These are phyloP conservation scores for Aix galericulata DNA, from an alignment of 2,113 vertebrate genomes.

Conservation along the genomic window DNA sequence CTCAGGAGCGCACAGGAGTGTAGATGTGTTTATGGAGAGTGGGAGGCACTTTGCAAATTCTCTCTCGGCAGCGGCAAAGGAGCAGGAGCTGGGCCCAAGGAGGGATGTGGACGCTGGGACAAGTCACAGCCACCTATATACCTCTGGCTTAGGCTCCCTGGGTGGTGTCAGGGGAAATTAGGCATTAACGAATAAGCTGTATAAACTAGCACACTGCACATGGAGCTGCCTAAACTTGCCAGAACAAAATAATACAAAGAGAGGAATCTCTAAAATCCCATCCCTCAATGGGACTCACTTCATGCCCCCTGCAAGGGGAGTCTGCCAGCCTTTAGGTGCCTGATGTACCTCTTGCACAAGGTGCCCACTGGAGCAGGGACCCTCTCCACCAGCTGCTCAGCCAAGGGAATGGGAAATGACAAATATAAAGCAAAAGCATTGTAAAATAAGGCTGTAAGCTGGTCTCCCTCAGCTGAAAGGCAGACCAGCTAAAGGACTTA, in stretches of 20 bases:
- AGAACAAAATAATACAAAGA: background rate
- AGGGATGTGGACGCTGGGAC: accelerated
- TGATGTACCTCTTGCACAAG: background rate
- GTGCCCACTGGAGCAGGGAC: background rate
- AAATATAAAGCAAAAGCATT: accelerated
- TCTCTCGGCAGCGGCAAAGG: background rate
- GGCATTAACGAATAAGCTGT: background rate
- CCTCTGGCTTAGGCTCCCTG: background rate
- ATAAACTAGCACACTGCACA: background rate
- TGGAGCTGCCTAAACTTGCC: background rate
- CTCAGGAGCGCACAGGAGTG: constrained; percentile 38
- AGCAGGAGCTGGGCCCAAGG: background rate
- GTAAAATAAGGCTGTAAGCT: background rate
- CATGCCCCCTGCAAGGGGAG: accelerated
- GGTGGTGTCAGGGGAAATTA: background rate
- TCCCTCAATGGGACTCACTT: background rate
- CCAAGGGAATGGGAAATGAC: background rate
- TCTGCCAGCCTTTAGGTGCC: accelerated
- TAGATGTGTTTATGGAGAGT: constrained; percentile 22
- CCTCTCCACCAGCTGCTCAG: background rate
- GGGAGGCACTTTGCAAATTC: background rate
- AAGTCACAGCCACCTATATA: background rate
- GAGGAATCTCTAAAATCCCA: background rate
- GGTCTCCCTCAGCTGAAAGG: background rate
- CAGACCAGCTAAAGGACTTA: background rate